Evolutionary conservation across 2,113 vertebrate species (phyloP).

Genomic region (Esox niger): DNA sequence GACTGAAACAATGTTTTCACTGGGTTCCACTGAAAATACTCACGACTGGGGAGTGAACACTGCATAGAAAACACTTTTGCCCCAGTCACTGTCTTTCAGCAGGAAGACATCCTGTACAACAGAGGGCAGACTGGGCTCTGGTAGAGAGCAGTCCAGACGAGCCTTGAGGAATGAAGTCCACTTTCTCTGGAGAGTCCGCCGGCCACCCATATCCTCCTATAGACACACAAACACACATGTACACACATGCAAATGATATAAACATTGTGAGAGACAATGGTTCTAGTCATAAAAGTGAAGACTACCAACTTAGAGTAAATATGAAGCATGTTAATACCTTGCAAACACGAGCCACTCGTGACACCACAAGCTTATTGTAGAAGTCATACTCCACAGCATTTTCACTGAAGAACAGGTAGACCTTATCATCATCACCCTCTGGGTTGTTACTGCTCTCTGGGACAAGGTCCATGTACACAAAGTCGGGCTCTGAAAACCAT

Average conservation of each 20-base stretch:
- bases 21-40: slow-evolving; percentile 36
- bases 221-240: slow-evolving; percentile 1
- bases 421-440: slow-evolving; percentile 74
- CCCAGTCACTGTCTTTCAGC: slow-evolving; percentile 66
- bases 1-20: neutral
- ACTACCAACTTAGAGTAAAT: neutral
- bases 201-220: slow-evolving; percentile 77
- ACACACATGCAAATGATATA: neutral
- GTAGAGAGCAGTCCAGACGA: slow-evolving; percentile 70
- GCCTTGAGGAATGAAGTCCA: slow-evolving; percentile 78
- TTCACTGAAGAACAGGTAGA: slow-evolving; percentile 83
- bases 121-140: slow-evolving; percentile 70
- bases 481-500: slow-evolving; percentile 74
- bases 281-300: neutral
- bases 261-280: neutral
- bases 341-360: slow-evolving; percentile 78
- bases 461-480: slow-evolving; percentile 74
- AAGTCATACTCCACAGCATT: slow-evolving; percentile 80
- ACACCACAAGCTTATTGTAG: slow-evolving; percentile 72
- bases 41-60: slow-evolving; percentile 75
- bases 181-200: slow-evolving; percentile 71
- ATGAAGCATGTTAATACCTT: slow-evolving; percentile 63
- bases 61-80: slow-evolving; percentile 72
- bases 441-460: slow-evolving; percentile 65
- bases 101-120: slow-evolving; percentile 78